phyloP scores from a whole-genome alignment of 2,113 vertebrate genomes.

The Falco punctatus region DNA sequence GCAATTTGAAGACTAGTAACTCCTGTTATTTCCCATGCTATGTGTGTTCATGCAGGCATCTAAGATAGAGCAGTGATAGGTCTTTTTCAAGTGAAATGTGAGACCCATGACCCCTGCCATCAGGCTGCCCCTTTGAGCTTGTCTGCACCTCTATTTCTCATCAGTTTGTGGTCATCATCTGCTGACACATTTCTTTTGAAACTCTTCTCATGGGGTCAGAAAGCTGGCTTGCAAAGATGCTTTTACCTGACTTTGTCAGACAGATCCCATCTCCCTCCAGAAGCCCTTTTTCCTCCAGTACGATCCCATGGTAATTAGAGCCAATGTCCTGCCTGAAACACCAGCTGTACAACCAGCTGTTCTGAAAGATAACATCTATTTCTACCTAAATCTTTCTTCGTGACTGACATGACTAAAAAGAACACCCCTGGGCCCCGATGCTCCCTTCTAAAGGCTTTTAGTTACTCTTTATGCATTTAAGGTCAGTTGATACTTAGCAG shows the following conservation, averaged over 20 bases:
- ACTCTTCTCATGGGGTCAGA: neutral
- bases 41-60: neutral
- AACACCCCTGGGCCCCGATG: neutral
- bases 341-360: neutral
- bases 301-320: neutral
- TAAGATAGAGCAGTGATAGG: neutral
- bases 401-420: neutral
- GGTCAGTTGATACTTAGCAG: neutral
- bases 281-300: neutral
- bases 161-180: too few relatives aligned
- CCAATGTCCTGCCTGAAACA: neutral
- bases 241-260: neutral
- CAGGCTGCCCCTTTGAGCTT: neutral
- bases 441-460: neutral
- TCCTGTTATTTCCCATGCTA: neutral
- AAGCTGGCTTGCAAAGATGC: neutral
- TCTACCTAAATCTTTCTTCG: neutral
- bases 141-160: neutral
- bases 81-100: neutral
- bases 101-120: neutral
- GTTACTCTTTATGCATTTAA: neutral
- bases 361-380: neutral
- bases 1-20: neutral
- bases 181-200: neutral
- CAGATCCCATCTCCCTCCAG: neutral